These are phyloP conservation scores for Rhagium mordax DNA, from an alignment of 2,888 invertebrate species.

Conservation along the genomic window DNA sequence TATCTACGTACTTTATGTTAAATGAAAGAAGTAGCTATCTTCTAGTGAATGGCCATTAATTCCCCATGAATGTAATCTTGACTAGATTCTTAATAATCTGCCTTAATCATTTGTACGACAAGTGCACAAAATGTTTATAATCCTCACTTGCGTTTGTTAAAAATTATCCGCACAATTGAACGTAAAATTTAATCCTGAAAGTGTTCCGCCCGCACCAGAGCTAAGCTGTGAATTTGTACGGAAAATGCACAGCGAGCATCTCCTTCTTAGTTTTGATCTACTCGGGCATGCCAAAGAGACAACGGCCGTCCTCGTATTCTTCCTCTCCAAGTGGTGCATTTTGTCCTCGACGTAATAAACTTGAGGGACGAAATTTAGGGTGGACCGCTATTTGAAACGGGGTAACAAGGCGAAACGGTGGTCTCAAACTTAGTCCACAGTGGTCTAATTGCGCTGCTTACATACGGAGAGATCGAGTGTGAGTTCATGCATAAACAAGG, in stretches of 20 bases:
- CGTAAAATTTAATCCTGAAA: not conserved
- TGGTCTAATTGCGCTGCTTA: conserved; percentile 64
- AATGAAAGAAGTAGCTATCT: too few species aligned
- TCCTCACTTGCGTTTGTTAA: not conserved
- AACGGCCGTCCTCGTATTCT: not conserved
- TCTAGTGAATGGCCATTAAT: too few species aligned
- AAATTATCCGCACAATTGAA: not conserved
- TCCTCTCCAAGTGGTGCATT: conserved; percentile 19
- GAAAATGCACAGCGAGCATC: not conserved
- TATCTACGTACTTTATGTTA: too few species aligned
- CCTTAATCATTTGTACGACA: too few species aligned
- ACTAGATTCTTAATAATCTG: too few species aligned
- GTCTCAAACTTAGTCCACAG: conserved; percentile 50
- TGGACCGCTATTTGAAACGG: conserved; percentile 46
- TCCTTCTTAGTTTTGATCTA: conserved; percentile 2
- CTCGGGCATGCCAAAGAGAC: conserved; percentile 10
- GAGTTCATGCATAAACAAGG: conserved; percentile 69
- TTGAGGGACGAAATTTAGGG: conserved; percentile 47
- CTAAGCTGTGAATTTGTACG: not conserved
- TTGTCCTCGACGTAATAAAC: conserved; percentile 20
- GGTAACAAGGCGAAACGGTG: conserved; percentile 56
- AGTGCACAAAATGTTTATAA: too few species aligned
- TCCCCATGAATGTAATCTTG: too few species aligned
- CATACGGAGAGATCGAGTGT: conserved; percentile 64
- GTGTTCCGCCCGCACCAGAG: not conserved